Evolutionary conservation across 2,888 invertebrate species (phyloP).

Genomic region (Sussaba pulchella): DNA sequence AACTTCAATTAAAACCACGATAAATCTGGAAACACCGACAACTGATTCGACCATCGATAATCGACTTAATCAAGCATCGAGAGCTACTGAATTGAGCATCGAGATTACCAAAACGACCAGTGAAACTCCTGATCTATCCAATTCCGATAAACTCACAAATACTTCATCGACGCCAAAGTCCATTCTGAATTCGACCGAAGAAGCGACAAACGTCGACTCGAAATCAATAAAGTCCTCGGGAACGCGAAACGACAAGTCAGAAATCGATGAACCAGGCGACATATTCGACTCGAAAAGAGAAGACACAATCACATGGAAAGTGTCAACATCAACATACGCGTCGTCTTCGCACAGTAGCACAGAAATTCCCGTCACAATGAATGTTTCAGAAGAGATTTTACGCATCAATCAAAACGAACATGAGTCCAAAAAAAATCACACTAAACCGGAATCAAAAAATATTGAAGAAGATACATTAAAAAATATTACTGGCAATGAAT

Average conservation of each 20-base stretch:
- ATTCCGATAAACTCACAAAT: background rate
- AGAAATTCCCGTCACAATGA: background rate
- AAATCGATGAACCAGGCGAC: conserved; percentile 6
- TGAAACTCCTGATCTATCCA: background rate
- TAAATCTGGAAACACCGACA: conserved; percentile 5
- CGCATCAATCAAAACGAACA: background rate
- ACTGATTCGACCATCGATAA: background rate
- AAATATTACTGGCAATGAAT: background rate
- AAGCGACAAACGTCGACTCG: background rate
- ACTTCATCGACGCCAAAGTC: background rate
- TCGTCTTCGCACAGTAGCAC: background rate
- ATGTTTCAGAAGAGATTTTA: conserved; percentile 45
- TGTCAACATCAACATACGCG: background rate
- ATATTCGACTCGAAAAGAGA: conserved; percentile 3
- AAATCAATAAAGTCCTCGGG: conserved; percentile 28
- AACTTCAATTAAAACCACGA: background rate
- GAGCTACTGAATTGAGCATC: background rate
- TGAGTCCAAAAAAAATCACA: background rate
- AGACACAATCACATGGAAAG: background rate
- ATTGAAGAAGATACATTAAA: background rate
- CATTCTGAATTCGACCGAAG: background rate
- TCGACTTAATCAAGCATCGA: background rate
- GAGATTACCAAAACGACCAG: background rate
- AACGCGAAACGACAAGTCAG: background rate
- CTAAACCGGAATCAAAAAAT: background rate